phyloP scores from a whole-genome alignment of 2,113 vertebrate species.

The Myocastor coypus region DNA sequence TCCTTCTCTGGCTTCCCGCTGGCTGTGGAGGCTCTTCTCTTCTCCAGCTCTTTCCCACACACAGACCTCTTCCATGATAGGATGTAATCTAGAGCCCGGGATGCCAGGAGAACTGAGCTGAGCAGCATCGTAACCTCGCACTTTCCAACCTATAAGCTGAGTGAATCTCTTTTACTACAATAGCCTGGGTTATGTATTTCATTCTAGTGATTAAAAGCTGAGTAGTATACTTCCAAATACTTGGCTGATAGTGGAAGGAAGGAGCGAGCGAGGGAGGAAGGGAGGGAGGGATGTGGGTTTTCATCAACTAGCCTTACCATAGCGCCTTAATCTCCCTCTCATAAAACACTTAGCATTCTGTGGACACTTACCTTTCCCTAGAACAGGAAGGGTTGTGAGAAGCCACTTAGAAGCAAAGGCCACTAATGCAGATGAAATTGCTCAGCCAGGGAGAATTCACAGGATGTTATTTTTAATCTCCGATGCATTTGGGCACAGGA shows the following conservation, averaged over 20 bases:
- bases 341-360: not conserved
- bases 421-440: constrained; percentile 24
- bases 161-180: not conserved
- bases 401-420: not conserved
- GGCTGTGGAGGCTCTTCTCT: not conserved
- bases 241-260: not conserved
- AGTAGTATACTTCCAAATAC: not conserved
- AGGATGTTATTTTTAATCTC: not conserved
- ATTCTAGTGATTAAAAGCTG: not conserved
- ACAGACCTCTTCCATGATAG: not conserved
- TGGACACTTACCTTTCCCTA: not conserved
- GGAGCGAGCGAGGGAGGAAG: not conserved
- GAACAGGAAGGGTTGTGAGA: not conserved
- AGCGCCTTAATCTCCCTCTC: not conserved
- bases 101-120: not conserved
- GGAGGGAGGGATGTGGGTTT: not conserved
- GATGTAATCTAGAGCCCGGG: too few relatives aligned
- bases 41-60: not conserved
- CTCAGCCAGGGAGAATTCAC: not conserved
- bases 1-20: not conserved
- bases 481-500: constrained; percentile 13
- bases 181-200: not conserved
- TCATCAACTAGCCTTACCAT: not conserved
- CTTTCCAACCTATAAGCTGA: too few relatives aligned
- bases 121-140: too few relatives aligned